Conservation (phyloP, 2,888 invertebrate genomes). For the Drosophila parthenogenetica region DNA sequence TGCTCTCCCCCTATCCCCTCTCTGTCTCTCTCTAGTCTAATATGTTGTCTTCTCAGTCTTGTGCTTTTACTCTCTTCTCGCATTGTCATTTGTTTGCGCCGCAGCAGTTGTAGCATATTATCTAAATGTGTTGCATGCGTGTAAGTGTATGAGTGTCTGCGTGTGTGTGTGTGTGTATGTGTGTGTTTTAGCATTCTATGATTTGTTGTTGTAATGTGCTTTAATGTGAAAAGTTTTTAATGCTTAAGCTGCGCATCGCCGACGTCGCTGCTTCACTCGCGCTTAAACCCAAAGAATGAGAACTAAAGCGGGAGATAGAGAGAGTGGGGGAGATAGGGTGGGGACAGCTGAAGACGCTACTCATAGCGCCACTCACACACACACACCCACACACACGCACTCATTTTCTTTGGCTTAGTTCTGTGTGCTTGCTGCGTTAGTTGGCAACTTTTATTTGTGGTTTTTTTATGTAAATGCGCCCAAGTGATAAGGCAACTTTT, state of each 20-base stretch:
- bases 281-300: constrained; percentile 40
- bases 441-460: constrained; percentile 82
- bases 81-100: constrained; percentile 75
- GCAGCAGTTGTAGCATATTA: constrained; percentile 81
- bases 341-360: constrained; percentile 36
- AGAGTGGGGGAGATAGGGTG: background rate
- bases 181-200: constrained; percentile 66
- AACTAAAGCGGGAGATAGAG: background rate
- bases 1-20: background rate
- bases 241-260: constrained; percentile 74
- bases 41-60: background rate
- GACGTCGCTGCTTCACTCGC: constrained; percentile 26
- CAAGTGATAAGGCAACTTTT: constrained; percentile 82
- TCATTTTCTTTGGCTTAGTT: constrained; percentile 70
- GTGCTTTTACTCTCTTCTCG: constrained; percentile 11
- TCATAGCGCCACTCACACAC: constrained; percentile 42
- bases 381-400: constrained; percentile 21
- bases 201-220: constrained; percentile 81
- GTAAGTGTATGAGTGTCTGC: constrained; percentile 42
- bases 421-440: constrained; percentile 69
- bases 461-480: constrained; percentile 81
- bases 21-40: background rate
- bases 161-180: constrained; percentile 45
- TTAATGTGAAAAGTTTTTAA: constrained; percentile 81
- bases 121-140: constrained; percentile 80